Evolutionary conservation across 2,888 invertebrate species (phyloP).

Genomic region (Serrognathus titanus): DNA sequence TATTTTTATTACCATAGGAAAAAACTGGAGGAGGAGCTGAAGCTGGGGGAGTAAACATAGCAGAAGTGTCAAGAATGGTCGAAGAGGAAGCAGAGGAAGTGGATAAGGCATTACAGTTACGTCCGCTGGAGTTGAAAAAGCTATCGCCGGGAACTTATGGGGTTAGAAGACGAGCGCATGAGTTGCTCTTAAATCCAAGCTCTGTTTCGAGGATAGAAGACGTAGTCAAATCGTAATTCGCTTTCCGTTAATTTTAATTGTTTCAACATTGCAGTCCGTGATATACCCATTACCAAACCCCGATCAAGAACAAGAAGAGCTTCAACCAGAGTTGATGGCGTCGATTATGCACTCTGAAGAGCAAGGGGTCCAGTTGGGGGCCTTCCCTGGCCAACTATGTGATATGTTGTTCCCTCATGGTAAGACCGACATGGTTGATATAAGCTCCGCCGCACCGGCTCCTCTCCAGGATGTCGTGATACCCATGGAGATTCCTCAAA

Average conservation of each 20-base stretch:
- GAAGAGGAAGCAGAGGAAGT: constrained; percentile 42
- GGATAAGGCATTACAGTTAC: constrained; percentile 37
- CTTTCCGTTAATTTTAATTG: constrained; percentile 1
- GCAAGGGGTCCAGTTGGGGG: constrained; percentile 37
- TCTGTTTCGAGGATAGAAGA: constrained; percentile 37
- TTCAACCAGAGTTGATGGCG: constrained; percentile 42
- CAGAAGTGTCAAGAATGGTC: constrained; percentile 36
- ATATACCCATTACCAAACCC: constrained; percentile 33
- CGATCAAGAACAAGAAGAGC: constrained; percentile 38
- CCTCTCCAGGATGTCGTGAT: constrained; percentile 43
- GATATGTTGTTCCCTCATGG: constrained; percentile 37
- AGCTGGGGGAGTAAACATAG: constrained; percentile 27
- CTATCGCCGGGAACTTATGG: constrained; percentile 32
- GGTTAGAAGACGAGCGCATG: constrained; percentile 36
- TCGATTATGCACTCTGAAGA: constrained; percentile 44
- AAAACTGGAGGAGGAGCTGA: neutral
- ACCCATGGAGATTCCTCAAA: constrained; percentile 31
- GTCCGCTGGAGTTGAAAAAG: constrained; percentile 38
- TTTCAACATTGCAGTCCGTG: constrained; percentile 29
- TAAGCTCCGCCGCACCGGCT: constrained; percentile 40
- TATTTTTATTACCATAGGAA: neutral
- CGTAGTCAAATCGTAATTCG: constrained; percentile 19
- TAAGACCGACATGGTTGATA: constrained; percentile 11
- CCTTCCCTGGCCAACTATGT: constrained; percentile 37
- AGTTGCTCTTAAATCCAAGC: constrained; percentile 34